Percentiles rank a stretch among this genome's conserved stretches.
Conservation (phyloP, 2,888 invertebrate genomes). For the Cantharis nigra region DNA sequence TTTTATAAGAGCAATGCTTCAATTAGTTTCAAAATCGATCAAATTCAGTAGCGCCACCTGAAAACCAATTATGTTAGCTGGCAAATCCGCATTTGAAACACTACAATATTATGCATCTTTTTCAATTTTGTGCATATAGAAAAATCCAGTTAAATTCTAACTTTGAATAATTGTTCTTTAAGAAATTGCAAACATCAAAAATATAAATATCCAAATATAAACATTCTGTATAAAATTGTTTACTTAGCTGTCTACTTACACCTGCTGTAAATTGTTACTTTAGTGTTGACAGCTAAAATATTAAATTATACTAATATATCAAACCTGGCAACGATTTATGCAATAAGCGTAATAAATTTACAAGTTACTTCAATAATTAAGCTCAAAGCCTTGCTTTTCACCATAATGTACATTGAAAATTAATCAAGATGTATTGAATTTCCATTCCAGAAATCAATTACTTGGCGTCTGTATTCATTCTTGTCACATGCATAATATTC, state of each 20-base stretch:
- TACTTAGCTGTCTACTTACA: neutral
- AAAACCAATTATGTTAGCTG: too few species aligned
- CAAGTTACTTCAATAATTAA: neutral
- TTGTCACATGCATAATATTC: neutral
- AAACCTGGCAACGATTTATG: neutral
- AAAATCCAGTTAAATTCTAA: too few species aligned
- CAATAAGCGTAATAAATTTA: neutral
- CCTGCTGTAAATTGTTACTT: neutral
- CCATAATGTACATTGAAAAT: conserved; percentile 6
- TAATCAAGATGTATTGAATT: conserved; percentile 17
- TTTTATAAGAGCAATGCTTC: too few species aligned
- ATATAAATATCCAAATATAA: too few species aligned
- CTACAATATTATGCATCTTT: neutral
- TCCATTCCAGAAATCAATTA: conserved; percentile 17
- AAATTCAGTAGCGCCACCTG: too few species aligned
- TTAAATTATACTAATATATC: neutral
- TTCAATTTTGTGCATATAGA: neutral
- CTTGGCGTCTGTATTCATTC: neutral
- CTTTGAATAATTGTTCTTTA: too few species aligned
- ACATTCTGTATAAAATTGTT: neutral
- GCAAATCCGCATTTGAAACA: too few species aligned
- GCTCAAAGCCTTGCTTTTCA: conserved; percentile 7
- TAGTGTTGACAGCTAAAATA: neutral
- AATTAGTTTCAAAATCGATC: too few species aligned
- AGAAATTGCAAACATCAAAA: neutral